Percentiles rank a stretch among this genome's conserved stretches.
phyloP scores from a whole-genome alignment of 2,797 vertebrate genomes.

The Myotis pilosus region DNA sequence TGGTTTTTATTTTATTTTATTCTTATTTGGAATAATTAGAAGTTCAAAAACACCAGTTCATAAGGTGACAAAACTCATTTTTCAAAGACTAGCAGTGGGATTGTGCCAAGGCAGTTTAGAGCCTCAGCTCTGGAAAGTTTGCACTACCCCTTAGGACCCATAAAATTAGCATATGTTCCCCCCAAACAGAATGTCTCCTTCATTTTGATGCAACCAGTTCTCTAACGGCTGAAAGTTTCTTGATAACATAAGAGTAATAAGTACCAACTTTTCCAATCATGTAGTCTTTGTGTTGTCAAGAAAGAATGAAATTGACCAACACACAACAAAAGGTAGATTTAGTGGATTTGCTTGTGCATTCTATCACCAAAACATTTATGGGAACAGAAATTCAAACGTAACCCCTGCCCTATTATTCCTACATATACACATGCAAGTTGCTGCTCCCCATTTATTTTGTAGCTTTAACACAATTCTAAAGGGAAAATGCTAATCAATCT shows the following conservation, averaged over 20 bases:
- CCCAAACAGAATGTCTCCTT: background rate
- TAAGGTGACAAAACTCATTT: constrained; percentile 54
- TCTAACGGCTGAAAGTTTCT: background rate
- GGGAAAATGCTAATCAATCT: background rate
- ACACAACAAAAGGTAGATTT: background rate
- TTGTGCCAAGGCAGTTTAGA: background rate
- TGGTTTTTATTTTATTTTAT: constrained; percentile 17
- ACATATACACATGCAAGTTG: background rate
- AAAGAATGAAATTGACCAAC: background rate
- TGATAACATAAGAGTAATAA: constrained; percentile 3
- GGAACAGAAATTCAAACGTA: background rate
- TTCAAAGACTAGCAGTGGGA: background rate
- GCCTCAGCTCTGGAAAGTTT: background rate
- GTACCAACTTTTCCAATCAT: background rate
- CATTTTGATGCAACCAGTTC: background rate
- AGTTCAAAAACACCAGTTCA: constrained; percentile 35
- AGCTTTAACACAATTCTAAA: background rate
- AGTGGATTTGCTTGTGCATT: background rate
- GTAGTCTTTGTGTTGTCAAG: background rate
- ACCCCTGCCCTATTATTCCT: background rate
- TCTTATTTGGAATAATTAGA: constrained; percentile 51
- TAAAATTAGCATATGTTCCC: constrained; percentile 27
- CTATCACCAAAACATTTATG: background rate
- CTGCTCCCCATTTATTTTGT: background rate
- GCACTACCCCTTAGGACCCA: background rate